These are phyloP conservation scores for Myopa testacea DNA, from an alignment of 2,888 invertebrate species.

Conservation along the genomic window DNA sequence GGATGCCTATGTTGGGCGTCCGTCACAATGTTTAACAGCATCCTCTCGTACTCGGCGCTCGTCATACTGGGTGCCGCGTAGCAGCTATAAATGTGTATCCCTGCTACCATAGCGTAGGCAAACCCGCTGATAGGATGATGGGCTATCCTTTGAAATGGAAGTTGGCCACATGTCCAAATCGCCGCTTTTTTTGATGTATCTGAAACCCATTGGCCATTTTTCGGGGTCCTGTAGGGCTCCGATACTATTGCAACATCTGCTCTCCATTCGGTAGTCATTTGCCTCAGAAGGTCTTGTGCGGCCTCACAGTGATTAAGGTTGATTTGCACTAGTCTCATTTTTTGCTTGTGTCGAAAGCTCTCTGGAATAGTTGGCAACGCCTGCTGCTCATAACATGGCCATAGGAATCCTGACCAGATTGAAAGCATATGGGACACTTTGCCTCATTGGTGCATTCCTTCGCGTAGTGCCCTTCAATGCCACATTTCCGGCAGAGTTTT, in stretches of 20 bases:
- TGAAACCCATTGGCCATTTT: neutral
- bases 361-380: neutral
- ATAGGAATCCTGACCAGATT: neutral
- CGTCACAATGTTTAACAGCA: neutral
- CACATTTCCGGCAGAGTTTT: neutral
- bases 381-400: neutral
- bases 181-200: neutral
- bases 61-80: neutral
- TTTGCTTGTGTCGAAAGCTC: neutral
- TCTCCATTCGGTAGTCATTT: neutral
- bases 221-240: neutral
- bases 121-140: neutral
- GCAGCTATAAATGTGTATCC: conserved; percentile 5
- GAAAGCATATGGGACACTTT: neutral
- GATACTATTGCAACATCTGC: neutral
- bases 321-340: neutral
- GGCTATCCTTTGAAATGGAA: neutral
- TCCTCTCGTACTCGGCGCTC: neutral
- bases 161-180: neutral
- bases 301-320: conserved; percentile 3
- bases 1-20: neutral
- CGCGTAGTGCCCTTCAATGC: neutral
- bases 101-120: neutral
- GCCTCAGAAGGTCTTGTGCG: neutral
- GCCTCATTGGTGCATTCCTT: neutral